phyloP scores from a whole-genome alignment of 2,797 vertebrate genomes.

The Mastacembelus armatus region DNA sequence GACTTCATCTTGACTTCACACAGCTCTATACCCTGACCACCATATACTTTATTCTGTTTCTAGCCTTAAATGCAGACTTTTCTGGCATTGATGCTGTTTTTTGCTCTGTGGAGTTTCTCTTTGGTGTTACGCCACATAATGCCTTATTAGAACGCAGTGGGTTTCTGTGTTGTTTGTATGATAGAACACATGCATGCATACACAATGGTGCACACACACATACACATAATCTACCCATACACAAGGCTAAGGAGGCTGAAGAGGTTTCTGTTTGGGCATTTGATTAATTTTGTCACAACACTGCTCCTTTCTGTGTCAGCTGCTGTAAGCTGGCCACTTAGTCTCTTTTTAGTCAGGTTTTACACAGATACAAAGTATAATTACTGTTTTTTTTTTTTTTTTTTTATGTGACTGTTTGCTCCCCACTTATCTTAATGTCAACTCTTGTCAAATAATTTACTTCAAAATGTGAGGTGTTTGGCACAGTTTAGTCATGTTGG shows the following conservation, averaged over 20 bases:
- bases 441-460: slow-evolving; percentile 74
- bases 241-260: slow-evolving; percentile 30
- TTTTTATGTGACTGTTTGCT: slow-evolving; percentile 62
- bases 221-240: neutral
- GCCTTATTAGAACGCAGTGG: slow-evolving; percentile 80
- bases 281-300: slow-evolving; percentile 66
- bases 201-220: slow-evolving; percentile 1
- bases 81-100: slow-evolving; percentile 56
- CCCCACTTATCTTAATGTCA: slow-evolving; percentile 71
- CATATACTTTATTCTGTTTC: slow-evolving; percentile 45
- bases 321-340: slow-evolving; percentile 23
- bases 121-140: slow-evolving; percentile 73
- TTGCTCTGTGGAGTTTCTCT: slow-evolving; percentile 41
- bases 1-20: slow-evolving; percentile 9
- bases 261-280: slow-evolving; percentile 53
- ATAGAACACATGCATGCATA: slow-evolving; percentile 57
- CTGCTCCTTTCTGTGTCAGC: slow-evolving; percentile 55
- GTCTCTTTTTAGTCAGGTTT: slow-evolving; percentile 68
- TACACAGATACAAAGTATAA: slow-evolving; percentile 72
- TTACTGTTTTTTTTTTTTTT: too few relatives aligned
- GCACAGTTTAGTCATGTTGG: slow-evolving; percentile 59
- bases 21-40: slow-evolving; percentile 1
- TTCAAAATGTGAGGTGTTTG: slow-evolving; percentile 67
- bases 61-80: slow-evolving; percentile 67
- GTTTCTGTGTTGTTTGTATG: slow-evolving; percentile 71